These are phyloP conservation scores for Pseudomyrmex dendroicus DNA, from an alignment of 1,140 invertebrate genomes.

Conservation along the genomic window DNA sequence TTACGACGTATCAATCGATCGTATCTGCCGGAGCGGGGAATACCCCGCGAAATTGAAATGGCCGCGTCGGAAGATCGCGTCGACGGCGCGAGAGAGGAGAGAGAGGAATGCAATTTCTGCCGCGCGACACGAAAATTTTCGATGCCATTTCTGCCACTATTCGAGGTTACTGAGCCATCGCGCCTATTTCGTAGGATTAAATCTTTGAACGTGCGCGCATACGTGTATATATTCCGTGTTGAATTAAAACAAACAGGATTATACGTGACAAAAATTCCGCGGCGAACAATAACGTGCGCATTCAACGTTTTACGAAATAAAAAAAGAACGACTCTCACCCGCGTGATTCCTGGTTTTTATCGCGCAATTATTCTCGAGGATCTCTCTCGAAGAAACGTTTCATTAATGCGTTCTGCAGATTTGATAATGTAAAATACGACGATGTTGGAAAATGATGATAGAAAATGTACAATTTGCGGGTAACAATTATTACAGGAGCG, in stretches of 20 bases:
- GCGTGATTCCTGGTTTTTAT: no score
- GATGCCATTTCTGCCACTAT: conserved; percentile 49
- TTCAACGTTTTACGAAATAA: conserved; percentile 4
- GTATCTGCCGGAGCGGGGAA: conserved; percentile 30
- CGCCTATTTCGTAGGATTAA: conserved; percentile 44
- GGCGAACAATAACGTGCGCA: background rate
- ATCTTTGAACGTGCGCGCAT: conserved; percentile 6
- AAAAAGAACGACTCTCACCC: background rate
- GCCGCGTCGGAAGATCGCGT: conserved; percentile 34
- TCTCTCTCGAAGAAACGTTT: no score
- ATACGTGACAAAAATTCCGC: background rate
- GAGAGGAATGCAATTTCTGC: conserved; percentile 59
- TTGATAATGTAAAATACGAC: background rate
- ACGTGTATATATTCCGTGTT: background rate
- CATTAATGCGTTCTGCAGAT: no score
- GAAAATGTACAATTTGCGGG: background rate
- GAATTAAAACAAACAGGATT: conserved; percentile 7
- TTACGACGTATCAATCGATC: conserved; percentile 55
- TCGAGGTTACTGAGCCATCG: conserved; percentile 47
- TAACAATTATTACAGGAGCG: no score
- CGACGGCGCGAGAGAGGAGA: background rate
- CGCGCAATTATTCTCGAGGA: no score
- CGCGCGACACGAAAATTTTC: conserved; percentile 56
- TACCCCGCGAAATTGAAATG: conserved; percentile 58
- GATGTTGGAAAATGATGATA: background rate